Percentiles rank a stretch among this genome's conserved stretches.
Evolutionary conservation across 2,888 invertebrate genomes (phyloP).

Genomic region (Dichetophora obliterata): DNA sequence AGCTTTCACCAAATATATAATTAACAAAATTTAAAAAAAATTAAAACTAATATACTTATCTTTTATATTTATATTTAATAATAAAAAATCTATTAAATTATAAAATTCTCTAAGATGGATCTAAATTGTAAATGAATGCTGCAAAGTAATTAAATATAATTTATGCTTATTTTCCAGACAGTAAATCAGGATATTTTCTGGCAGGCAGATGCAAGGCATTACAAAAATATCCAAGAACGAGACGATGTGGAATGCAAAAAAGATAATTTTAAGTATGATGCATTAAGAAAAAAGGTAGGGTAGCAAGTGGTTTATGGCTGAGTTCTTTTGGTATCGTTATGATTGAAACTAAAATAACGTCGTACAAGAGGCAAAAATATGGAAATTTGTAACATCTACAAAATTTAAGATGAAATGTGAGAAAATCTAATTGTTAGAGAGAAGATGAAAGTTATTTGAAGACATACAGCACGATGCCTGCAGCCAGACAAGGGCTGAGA

Average conservation of each 20-base stretch:
- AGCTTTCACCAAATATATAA: too few species aligned
- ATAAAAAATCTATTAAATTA: too few species aligned
- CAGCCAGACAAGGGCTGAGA: background rate
- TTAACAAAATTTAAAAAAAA: too few species aligned
- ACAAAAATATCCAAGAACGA: background rate
- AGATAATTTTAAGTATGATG: background rate
- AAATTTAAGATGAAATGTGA: background rate
- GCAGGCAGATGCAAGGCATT: background rate
- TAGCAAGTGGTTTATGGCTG: background rate
- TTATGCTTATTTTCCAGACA: slow-evolving; percentile 15
- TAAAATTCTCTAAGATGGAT: too few species aligned
- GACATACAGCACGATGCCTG: background rate
- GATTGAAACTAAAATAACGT: background rate
- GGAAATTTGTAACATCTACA: background rate
- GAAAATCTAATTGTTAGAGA: background rate
- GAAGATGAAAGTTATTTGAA: slow-evolving; percentile 11
- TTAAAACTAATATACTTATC: too few species aligned
- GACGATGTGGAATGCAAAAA: background rate
- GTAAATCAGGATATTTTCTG: slow-evolving; percentile 10
- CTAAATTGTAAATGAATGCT: too few species aligned
- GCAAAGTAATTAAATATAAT: background rate
- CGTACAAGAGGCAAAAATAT: slow-evolving; percentile 7
- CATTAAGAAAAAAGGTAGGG: background rate
- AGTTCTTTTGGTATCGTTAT: background rate
- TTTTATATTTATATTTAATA: too few species aligned